Evolutionary conservation across 2,888 invertebrate species (phyloP), one percentile per base, ranked within the genome.

Genomic region (Sialis lutaria): DNA sequence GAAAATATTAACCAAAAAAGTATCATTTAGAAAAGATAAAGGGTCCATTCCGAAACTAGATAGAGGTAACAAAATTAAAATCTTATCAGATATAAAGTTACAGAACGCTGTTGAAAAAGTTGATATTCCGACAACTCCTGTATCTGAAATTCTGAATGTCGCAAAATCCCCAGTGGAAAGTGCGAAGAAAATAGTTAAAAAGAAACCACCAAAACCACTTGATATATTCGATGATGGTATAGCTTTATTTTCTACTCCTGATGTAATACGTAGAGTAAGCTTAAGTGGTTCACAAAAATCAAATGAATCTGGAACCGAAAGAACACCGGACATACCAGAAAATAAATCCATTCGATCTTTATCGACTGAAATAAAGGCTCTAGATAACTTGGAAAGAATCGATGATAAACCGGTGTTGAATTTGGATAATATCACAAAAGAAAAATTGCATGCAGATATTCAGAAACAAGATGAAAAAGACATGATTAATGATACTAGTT

Each of bases 221-320:
- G 70, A 63, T 53, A 64, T 67, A 55, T 64, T 72, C 39, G 66
- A 69, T 34, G 75, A 77, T 57, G 77, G 77, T 70, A 74, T 83
- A 49, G 79, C 82, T 35, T 63, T 85, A 49, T 84, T 85, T 61
- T 83, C 84, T 6, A 77, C 82, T 40, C 84, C 85, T 13, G 85
- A 85, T 67, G 82, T 84, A 46, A 82, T 83, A 49, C 69, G 82
- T 55, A 69, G 82, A 55, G 79, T 82, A 10, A 60, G 56, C 41
- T 32, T 42, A 49, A 53, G 68, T 63, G 6, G 60, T 57, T 2
- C 70, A 63, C 45, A 60, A 60, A 49, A 61, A 52, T 45, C 57
- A 59, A 32, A 58, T 60, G 6, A 63, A 60, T 55, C 60, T 61
- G 7, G 45, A 52, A n/a, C 52, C 53, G 12, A 55, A 56, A 44